phyloP scores from a whole-genome alignment of 37 sponge, comb jelly and placozoan species.

The Amphimedon queenslandica region DNA sequence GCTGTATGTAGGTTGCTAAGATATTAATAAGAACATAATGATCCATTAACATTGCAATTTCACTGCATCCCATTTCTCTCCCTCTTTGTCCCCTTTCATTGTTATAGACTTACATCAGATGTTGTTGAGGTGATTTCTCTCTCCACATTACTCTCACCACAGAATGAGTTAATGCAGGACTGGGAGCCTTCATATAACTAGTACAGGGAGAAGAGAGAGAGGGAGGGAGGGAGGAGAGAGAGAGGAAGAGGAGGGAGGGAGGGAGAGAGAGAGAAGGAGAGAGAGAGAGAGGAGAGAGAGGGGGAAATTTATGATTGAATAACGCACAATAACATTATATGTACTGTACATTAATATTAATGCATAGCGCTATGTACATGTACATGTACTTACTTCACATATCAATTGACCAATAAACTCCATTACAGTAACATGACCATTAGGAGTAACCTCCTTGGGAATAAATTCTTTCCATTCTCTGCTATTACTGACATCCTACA shows the following conservation, averaged over 20 bases:
- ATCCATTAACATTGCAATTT: too few relatives aligned
- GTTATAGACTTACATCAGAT: conserved; percentile 14
- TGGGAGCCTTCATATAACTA: conserved; percentile 4
- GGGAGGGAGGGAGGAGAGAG: neutral
- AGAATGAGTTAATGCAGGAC: conserved; percentile 9
- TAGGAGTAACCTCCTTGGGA: conserved; percentile 15
- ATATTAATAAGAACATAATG: too few relatives aligned
- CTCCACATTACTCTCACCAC: neutral
- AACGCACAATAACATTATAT: neutral
- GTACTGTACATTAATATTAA: too few relatives aligned
- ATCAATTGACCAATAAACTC: conserved; percentile 23
- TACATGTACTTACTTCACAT: conserved; percentile 25
- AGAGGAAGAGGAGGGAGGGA: neutral
- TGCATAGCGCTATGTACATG: neutral
- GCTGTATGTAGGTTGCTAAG: too few relatives aligned
- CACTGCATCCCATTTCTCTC: too few relatives aligned
- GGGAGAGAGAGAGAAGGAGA: neutral
- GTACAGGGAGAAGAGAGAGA: neutral
- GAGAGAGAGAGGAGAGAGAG: neutral
- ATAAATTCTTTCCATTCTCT: too few relatives aligned
- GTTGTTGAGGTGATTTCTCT: conserved; percentile 35
- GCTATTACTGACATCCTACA: too few relatives aligned
- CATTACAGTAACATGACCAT: conserved; percentile 15
- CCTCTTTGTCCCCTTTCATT: too few relatives aligned
- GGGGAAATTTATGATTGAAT: neutral